Percentiles rank a stretch among this genome's conserved stretches.
Evolutionary conservation across 2,888 invertebrate species (phyloP).

Genomic region (Seira sanloemensis): DNA sequence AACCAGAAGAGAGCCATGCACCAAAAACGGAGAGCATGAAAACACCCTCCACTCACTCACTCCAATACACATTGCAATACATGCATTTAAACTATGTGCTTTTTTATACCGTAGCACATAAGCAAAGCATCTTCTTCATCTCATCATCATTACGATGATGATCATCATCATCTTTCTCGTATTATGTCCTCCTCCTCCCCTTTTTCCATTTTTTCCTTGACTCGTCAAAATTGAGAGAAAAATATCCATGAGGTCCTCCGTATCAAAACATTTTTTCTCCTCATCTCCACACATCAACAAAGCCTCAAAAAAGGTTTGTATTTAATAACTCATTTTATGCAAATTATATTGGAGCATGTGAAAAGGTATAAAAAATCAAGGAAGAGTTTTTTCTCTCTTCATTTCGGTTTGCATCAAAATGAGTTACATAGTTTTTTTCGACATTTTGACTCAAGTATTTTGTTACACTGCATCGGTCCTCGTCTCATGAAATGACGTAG

Average conservation of each 20-base stretch:
- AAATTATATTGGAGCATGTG: slow-evolving; percentile 36
- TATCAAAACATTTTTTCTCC: slow-evolving; percentile 2
- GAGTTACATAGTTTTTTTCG: slow-evolving; percentile 10
- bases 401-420: background rate
- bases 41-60: slow-evolving; percentile 54
- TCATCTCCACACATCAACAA: background rate
- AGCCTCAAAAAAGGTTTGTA: slow-evolving; percentile 1
- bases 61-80: slow-evolving; percentile 26
- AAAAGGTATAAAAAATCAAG: slow-evolving; percentile 21
- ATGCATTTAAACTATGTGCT: slow-evolving; percentile 11
- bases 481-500: slow-evolving; percentile 29
- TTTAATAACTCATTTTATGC: slow-evolving; percentile 64
- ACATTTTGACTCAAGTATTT: slow-evolving; percentile 30
- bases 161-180: slow-evolving; percentile 9
- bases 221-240: background rate
- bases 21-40: slow-evolving; percentile 58
- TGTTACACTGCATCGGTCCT: slow-evolving; percentile 56
- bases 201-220: slow-evolving; percentile 24
- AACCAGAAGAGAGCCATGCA: slow-evolving; percentile 44
- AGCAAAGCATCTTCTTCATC: slow-evolving; percentile 3
- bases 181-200: slow-evolving; percentile 23
- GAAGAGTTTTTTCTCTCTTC: background rate
- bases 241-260: background rate
- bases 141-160: slow-evolving; percentile 13
- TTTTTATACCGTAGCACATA: slow-evolving; percentile 1